A percentile compares a stretch with the other conserved stretches of the same genome.
These are phyloP conservation scores for Atherinosoma microstoma DNA, from an alignment of 2,797 vertebrate genomes.

Conservation along the genomic window DNA sequence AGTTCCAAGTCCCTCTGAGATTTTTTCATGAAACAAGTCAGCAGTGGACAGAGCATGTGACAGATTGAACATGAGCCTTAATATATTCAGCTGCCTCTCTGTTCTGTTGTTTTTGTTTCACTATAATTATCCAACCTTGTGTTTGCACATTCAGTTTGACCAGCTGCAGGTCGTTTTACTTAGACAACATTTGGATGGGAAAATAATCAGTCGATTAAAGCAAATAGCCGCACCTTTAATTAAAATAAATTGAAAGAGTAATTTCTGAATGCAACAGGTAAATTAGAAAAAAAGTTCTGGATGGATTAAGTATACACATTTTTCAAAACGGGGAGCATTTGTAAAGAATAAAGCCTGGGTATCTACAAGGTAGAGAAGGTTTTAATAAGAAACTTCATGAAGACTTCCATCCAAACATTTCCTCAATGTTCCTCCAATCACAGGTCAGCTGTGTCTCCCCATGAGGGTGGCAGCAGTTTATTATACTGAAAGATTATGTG, in stretches of 20 bases:
- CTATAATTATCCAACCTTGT: background rate
- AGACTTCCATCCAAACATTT: background rate
- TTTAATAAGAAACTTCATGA: no score
- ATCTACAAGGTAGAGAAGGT: background rate
- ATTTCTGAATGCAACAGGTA: background rate
- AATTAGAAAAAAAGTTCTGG: background rate
- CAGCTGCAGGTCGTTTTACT: background rate
- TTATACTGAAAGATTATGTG: background rate
- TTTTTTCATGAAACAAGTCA: background rate
- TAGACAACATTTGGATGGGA: conserved; percentile 1
- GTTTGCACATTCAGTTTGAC: background rate
- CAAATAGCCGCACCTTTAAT: conserved; percentile 1
- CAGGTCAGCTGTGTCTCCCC: no score
- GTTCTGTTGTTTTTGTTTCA: background rate
- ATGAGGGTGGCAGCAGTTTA: background rate
- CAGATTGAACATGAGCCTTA: background rate
- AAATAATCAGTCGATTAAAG: conserved; percentile 1
- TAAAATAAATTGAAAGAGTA: conserved; percentile 10
- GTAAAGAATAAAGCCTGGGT: background rate
- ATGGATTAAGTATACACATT: conserved; percentile 17
- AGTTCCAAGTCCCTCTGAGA: background rate
- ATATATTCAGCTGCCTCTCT: conserved; percentile 1
- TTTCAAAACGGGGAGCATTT: background rate
- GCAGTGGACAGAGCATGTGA: background rate
- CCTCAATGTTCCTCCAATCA: no score